Evolutionary conservation across 2,113 vertebrate species (phyloP), one percentile per base, ranked within the genome.

Genomic region (Aphyosemion australe): DNA sequence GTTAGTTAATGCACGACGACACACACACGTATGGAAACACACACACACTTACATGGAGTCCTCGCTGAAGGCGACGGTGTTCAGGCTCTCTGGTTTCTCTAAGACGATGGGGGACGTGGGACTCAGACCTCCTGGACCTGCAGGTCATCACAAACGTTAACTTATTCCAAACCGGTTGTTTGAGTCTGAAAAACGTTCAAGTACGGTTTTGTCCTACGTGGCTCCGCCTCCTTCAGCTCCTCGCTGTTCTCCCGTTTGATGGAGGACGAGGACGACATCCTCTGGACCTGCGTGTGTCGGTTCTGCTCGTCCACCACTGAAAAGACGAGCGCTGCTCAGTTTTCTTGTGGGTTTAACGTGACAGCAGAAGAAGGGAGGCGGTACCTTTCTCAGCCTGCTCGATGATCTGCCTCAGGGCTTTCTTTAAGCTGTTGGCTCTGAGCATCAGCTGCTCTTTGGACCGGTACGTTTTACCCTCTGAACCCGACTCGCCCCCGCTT

Each of bases 291-390:
- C 0, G 92, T 94, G 84, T 96, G 95, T 64, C 91, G 93, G 93
- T 95, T 99, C 93, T 98, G 95, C 69, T 98, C 96, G 49, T 99
- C 95, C 83, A 98, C 94, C 91, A 94, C 95, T 96, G 75, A 18
- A 75, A 69, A 0, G 12, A 70, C 0, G 10, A 49, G 0, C 11
- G 12, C 15, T 0, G 20, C 14, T 58, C 11, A 20, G 31, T 55
- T 16, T 39, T 39, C 37, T 39, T 39, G 37, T 39, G 34, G 34
- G 34, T 1, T 37, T 10, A 37, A 1, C 34, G 34, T 37, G 34
- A 10, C 34, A 37, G 5, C 34, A 5, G 34, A 0, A 37, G 34
- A 8, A 37, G 34, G 9, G 45, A 2, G 3, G 13, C 2, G 34
- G 6, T 20, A 93, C 97, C 97, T 95, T 96, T 96, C 90, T 98